Evolutionary conservation across 2,888 invertebrate genomes (phyloP).

Genomic region (Heliconius hortense): DNA sequence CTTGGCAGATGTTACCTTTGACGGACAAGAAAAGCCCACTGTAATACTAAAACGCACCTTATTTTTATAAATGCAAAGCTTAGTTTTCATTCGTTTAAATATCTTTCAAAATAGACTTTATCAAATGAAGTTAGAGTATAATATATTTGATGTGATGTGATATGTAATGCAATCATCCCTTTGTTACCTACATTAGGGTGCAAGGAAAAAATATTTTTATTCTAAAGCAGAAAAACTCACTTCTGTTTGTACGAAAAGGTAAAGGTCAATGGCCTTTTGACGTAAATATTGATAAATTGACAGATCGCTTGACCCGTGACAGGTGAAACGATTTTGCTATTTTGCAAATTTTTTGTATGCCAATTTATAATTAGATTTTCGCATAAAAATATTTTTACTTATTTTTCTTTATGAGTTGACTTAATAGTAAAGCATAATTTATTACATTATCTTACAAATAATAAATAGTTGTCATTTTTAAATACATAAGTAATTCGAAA

Average conservation of each 20-base stretch:
- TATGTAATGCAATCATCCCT: constrained; percentile 16
- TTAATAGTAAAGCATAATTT: background rate
- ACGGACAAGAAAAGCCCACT: constrained; percentile 42
- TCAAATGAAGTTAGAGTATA: constrained; percentile 13
- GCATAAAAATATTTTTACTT: background rate
- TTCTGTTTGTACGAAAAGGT: constrained; percentile 35
- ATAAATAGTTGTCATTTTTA: background rate
- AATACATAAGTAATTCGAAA: background rate
- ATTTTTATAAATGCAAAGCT: background rate
- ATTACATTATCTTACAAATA: background rate
- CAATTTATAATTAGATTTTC: background rate
- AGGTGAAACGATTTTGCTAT: constrained; percentile 49
- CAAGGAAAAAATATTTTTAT: constrained; percentile 40
- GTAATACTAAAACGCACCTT: constrained; percentile 36
- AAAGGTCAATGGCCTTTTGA: constrained; percentile 47
- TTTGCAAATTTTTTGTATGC: constrained; percentile 5
- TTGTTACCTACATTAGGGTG: constrained; percentile 28
- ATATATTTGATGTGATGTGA: constrained; percentile 1
- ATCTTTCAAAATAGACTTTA: constrained; percentile 26
- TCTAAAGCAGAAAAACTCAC: constrained; percentile 34
- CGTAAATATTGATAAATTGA: constrained; percentile 43
- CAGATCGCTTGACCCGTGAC: constrained; percentile 49
- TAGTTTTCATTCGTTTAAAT: background rate
- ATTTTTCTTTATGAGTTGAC: background rate
- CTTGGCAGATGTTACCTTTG: constrained; percentile 68